Base-by-base conservation (phyloP, 1,140 invertebrate species). In the Leguminivora glycinivorella region DNA sequence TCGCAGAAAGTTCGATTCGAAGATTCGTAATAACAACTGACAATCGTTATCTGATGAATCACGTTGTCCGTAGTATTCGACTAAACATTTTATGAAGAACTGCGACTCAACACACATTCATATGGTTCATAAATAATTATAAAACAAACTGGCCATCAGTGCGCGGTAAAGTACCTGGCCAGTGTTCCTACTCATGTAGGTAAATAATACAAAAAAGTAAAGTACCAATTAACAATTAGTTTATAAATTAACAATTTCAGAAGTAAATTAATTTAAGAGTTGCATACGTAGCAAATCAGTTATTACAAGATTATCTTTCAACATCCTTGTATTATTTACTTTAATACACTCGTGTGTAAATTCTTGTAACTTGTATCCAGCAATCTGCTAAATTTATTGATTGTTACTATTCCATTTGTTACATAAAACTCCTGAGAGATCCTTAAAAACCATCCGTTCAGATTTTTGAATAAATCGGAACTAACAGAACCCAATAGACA, bases 151-250 rank as follows among this genome's bases (percentile, higher is more conserved):
- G 43, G 43, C 43, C 43, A 17, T 47, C n/a, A n/a, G 43, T 47
- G 40, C 40, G 12, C 40, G n/a, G 40, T 43, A 14, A 43, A 43
- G 40, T 43, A 43, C 12, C 31, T 10, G 12, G 9, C 31, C 31
- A 43, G n/a, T 17, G 12, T 14, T 43, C n/a, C 40, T 43, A 17
- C 12, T 43, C n/a, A 10, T 43, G 40, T 43, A 10, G n/a, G 40
- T 43, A 43, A 43, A 43, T 9, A 17, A 43, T 43, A 17, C 40
- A 17, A 1, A 43, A 43, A n/a, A 17, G 14, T 43, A 3, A 43
- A 19, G 9, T 52, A 43, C 40, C n/a, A n/a, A 43, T 43, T 43
- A 52, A 52, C 47, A 52, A 52, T 19, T n/a, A 52, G 47, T 52
- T 19, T 52, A 52, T 52, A 5, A 52, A 52, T 9, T 52, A 52